phyloP scores from a whole-genome alignment of 1,140 invertebrate genomes.

The Microplitis demolitor region DNA sequence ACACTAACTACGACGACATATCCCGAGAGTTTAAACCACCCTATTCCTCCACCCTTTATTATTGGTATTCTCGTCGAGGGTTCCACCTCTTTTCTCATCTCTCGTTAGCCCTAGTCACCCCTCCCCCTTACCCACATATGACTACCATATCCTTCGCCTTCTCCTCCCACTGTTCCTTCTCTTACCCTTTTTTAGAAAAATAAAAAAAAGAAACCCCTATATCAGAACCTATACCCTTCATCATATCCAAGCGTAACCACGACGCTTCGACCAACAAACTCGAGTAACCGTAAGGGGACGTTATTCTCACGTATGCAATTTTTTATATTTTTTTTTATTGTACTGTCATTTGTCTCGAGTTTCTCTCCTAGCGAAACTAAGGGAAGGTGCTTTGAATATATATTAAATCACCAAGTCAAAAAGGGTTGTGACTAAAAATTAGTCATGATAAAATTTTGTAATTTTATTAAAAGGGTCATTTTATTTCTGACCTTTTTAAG shows the following conservation, averaged over 20 bases:
- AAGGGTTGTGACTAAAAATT: no score
- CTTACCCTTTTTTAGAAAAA: no score
- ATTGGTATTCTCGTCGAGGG: conserved; percentile 22
- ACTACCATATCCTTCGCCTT: background rate
- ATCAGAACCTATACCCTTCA: no score
- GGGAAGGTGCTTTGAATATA: background rate
- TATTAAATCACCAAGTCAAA: no score
- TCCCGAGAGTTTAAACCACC: background rate
- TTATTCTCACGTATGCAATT: conserved; percentile 48
- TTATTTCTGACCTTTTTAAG: no score
- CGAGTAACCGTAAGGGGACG: conserved; percentile 19
- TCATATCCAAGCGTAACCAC: background rate
- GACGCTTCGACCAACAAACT: background rate
- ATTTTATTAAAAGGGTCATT: background rate
- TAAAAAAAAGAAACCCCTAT: no score
- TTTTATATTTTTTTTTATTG: conserved; percentile 46
- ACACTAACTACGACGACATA: no score
- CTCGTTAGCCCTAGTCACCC: background rate
- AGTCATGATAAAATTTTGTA: no score
- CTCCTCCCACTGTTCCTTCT: background rate
- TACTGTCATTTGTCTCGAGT: conserved; percentile 62
- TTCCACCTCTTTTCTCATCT: conserved; percentile 3
- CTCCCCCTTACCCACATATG: background rate
- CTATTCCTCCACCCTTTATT: conserved; percentile 12
- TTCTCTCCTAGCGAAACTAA: conserved; percentile 48